Conservation (phyloP, 2,888 invertebrate genomes). For the Maniola hyperantus region DNA sequence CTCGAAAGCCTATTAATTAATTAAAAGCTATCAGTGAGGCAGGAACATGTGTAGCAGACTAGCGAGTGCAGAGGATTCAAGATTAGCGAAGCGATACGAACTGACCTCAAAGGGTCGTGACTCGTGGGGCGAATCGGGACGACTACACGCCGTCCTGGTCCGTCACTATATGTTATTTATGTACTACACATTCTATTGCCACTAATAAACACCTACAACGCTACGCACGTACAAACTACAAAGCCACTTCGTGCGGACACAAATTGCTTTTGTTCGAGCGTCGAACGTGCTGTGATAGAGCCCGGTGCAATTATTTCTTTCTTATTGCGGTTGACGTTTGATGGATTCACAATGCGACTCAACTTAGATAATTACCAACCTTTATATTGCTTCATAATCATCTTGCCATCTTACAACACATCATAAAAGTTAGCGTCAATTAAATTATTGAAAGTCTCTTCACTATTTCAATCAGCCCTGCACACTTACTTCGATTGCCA, state of each 20-base stretch:
- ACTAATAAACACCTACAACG: constrained; percentile 77
- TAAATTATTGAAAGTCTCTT: constrained; percentile 1
- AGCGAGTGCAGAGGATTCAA: constrained; percentile 56
- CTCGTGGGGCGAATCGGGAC: constrained; percentile 44
- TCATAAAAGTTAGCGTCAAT: constrained; percentile 16
- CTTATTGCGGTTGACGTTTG: constrained; percentile 61
- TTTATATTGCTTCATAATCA: constrained; percentile 26
- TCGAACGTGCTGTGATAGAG: constrained; percentile 67
- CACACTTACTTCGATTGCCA: not conserved
- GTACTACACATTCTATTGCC: constrained; percentile 53
- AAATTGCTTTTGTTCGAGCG: constrained; percentile 78
- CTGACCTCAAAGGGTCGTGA: constrained; percentile 65
- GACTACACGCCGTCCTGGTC: constrained; percentile 37
- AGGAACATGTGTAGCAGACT: constrained; percentile 54
- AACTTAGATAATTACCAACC: constrained; percentile 43
- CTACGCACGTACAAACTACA: constrained; percentile 77
- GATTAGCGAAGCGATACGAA: constrained; percentile 65
- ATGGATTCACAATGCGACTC: constrained; percentile 63
- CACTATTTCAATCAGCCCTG: not conserved
- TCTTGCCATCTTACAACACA: not conserved
- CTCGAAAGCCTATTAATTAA: constrained; percentile 46
- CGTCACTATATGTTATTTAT: constrained; percentile 32
- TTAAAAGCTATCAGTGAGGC: constrained; percentile 53
- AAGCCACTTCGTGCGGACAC: constrained; percentile 74
- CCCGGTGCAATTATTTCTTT: constrained; percentile 56